Conservation (phyloP, 2,888 invertebrate genomes). For the Scaptomyza tumidula region DNA sequence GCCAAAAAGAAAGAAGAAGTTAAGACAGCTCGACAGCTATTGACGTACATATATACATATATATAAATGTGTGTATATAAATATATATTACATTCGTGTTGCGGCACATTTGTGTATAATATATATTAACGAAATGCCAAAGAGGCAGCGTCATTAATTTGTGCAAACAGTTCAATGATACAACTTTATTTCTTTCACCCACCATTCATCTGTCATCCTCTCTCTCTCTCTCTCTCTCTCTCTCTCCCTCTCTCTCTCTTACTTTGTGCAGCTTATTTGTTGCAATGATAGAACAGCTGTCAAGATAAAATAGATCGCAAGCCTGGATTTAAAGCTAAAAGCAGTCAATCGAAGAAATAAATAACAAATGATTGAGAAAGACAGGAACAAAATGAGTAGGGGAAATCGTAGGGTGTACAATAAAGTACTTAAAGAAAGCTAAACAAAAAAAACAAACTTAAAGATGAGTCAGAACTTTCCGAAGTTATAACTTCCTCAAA, state of each 20-base stretch:
- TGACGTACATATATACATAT: not conserved
- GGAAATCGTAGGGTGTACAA: not conserved
- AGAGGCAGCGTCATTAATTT: constrained; percentile 47
- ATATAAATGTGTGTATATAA: not conserved
- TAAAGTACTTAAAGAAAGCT: not conserved
- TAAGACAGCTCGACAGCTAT: constrained; percentile 6
- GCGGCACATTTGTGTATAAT: constrained; percentile 44
- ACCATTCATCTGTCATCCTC: not conserved
- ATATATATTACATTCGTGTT: constrained; percentile 15
- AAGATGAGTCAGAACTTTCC: too few species aligned
- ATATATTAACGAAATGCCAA: constrained; percentile 54
- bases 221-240: not conserved
- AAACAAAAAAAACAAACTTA: not conserved
- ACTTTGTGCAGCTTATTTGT: not conserved
- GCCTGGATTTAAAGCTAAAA: constrained; percentile 19
- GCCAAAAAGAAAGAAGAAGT: not conserved
- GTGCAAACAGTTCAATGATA: constrained; percentile 29
- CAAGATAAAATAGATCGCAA: constrained; percentile 17
- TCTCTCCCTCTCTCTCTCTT: not conserved
- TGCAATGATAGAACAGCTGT: constrained; percentile 5
- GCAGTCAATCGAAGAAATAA: constrained; percentile 41
- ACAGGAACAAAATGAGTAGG: not conserved
- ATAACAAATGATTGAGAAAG: constrained; percentile 7
- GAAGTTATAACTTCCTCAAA: too few species aligned
- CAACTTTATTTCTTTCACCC: not conserved